Conservation (phyloP, 2,888 invertebrate species). For the Machimus rusticus region DNA sequence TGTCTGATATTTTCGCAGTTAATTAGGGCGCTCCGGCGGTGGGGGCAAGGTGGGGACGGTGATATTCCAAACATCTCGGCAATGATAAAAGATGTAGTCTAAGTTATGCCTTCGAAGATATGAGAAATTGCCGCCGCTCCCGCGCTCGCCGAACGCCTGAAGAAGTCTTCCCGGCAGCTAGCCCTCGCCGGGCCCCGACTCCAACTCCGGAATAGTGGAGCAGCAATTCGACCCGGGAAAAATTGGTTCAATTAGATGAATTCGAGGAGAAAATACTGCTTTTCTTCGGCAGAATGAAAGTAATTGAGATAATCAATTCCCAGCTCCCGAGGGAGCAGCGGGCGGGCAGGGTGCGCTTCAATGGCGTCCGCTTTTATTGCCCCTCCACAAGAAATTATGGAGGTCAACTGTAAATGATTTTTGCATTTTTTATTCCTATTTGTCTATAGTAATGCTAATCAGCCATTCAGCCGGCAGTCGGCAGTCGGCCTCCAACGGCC, state of each 20-base stretch:
- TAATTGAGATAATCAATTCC: conserved; percentile 34
- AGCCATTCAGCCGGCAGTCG: neutral
- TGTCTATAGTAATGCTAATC: conserved; percentile 26
- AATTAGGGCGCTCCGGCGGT: neutral
- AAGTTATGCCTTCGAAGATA: neutral
- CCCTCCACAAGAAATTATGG: neutral
- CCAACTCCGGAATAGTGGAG: neutral
- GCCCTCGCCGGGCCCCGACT: neutral
- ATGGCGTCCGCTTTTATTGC: neutral
- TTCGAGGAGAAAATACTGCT: conserved; percentile 27
- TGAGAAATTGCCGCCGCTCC: neutral
- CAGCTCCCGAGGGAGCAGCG: neutral
- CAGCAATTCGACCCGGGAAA: conserved; percentile 18
- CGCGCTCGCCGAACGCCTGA: neutral
- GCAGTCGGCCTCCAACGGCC: neutral
- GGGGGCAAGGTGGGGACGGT: neutral
- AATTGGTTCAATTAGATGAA: conserved; percentile 32
- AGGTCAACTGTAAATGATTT: conserved; percentile 1
- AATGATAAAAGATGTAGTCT: conserved; percentile 29
- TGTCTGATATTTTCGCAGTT: conserved; percentile 18
- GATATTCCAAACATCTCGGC: conserved; percentile 5
- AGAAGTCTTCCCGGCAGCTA: too few species aligned
- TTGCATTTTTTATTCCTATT: conserved; percentile 4
- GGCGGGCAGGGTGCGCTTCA: neutral
- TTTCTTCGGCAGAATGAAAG: conserved; percentile 11